Evolutionary conservation across 2,888 invertebrate species (phyloP), one percentile per base, ranked within the genome.

Genomic region (Eumerus sabulonum): DNA sequence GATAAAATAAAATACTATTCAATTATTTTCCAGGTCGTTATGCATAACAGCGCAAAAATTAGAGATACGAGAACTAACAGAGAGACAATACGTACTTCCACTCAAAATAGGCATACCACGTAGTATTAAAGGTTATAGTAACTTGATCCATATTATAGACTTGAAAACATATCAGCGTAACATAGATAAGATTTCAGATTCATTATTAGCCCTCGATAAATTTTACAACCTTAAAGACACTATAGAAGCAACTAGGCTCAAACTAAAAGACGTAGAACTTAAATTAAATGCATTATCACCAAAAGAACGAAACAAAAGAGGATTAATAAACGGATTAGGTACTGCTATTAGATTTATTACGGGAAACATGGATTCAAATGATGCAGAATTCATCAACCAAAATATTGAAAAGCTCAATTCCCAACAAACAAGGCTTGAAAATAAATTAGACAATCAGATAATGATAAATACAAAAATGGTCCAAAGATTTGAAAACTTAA

Each of bases 401-500:
- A 36, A 36, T 11, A 36, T 36, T 9, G 36, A 36, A 36, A 11
- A 5, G 5, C 36, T 36, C 11, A 9, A 9, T 36, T 9, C 5
- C 11, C 7, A 9, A 11, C 36, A 36, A 11, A 11, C 5, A 5
- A 11, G 11, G 11, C 11, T 36, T 5, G 11, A 36, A 36, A 36
- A 5, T 36, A 36, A 11, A 36, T 36, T 27, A 5, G 11, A 36
- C 36, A 36, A 11, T 11, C 36, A 36, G 11, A 36, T 11, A 36
- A 36, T 36, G 5, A 9, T 36, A 36, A 36, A 42, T 13, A 42
- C 9, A 42, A 3, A 5, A 42, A 42, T 42, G 42, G 12, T 42
- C n/a, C n/a, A 42, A n/a, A 42, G 42, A 42, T 42, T 42, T 42
- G 42, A n/a, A n/a, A 42, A 42, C n/a, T n/a, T 42, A 42, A 42